Conservation (phyloP, 2,888 invertebrate species). For the Sisyra nigra region DNA sequence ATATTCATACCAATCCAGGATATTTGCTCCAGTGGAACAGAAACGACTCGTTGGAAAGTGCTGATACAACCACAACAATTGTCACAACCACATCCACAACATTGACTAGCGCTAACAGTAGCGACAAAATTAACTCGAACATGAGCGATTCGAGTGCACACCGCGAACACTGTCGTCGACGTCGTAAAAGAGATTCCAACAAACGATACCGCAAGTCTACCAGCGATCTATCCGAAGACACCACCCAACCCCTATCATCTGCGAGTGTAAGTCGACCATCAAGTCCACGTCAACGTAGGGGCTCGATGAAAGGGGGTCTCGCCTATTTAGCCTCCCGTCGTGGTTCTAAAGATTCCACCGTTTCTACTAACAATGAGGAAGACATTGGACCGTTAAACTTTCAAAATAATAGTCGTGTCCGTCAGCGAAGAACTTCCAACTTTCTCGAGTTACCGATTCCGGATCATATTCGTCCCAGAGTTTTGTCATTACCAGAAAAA, state of each 20-base stretch:
- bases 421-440: slow-evolving; percentile 70
- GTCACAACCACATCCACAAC: slow-evolving; percentile 33
- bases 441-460: slow-evolving; percentile 77
- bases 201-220: slow-evolving; percentile 55
- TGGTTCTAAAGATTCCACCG: slow-evolving; percentile 59
- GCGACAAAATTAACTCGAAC: slow-evolving; percentile 27
- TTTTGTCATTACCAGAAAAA: slow-evolving; percentile 73
- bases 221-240: slow-evolving; percentile 53
- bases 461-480: slow-evolving; percentile 67
- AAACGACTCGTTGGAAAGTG: slow-evolving; percentile 25
- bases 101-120: slow-evolving; percentile 30
- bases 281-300: slow-evolving; percentile 45
- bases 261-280: slow-evolving; percentile 43
- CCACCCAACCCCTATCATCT: slow-evolving; percentile 39
- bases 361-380: slow-evolving; percentile 53
- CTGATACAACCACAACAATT: slow-evolving; percentile 28
- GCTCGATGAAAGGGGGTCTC: slow-evolving; percentile 49
- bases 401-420: slow-evolving; percentile 57
- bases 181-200: slow-evolving; percentile 26
- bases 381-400: slow-evolving; percentile 69
- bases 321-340: slow-evolving; percentile 73
- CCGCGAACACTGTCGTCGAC: slow-evolving; percentile 18
- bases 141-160: slow-evolving; percentile 25
- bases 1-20: slow-evolving; percentile 44
- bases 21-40: slow-evolving; percentile 29